Percentiles rank a stretch among this genome's conserved stretches.
Evolutionary conservation across 2,113 vertebrate genomes (phyloP).

Genomic region (Hypocryptadius cinnamomeus): DNA sequence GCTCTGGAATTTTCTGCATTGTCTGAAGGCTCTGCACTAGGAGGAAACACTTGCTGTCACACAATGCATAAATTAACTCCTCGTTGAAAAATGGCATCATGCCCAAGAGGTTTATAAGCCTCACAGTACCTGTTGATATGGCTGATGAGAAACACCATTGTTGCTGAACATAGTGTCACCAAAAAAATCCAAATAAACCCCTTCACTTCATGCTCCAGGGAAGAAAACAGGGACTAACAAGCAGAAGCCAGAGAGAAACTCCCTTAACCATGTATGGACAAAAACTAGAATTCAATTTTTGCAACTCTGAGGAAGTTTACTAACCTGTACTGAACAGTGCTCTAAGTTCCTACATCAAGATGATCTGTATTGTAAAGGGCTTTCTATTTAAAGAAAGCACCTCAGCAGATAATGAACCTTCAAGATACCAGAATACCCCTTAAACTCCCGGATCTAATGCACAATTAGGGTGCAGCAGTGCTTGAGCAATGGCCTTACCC

Average conservation of each 20-base stretch:
- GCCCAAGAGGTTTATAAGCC: neutral
- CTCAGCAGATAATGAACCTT: neutral
- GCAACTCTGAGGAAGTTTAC: neutral
- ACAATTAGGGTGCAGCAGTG: neutral
- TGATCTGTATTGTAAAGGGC: neutral
- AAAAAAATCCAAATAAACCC: neutral
- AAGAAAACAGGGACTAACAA: neutral
- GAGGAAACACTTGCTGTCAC: neutral
- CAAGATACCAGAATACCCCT: neutral
- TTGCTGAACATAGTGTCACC: neutral
- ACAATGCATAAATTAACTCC: neutral
- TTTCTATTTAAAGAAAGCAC: neutral
- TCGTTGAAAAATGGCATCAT: neutral
- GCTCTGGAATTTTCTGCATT: neutral
- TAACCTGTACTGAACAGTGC: neutral
- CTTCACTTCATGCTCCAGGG: neutral
- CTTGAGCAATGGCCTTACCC: neutral
- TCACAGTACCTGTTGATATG: neutral
- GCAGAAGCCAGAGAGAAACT: neutral
- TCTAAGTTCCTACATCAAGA: neutral
- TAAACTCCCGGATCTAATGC: fast-evolving
- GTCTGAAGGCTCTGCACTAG: neutral
- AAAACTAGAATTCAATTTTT: neutral
- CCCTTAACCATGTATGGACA: neutral
- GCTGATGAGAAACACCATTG: neutral